Base-by-base conservation (phyloP, 2,797 vertebrate genomes). In the Centropyge bicolor region DNA sequence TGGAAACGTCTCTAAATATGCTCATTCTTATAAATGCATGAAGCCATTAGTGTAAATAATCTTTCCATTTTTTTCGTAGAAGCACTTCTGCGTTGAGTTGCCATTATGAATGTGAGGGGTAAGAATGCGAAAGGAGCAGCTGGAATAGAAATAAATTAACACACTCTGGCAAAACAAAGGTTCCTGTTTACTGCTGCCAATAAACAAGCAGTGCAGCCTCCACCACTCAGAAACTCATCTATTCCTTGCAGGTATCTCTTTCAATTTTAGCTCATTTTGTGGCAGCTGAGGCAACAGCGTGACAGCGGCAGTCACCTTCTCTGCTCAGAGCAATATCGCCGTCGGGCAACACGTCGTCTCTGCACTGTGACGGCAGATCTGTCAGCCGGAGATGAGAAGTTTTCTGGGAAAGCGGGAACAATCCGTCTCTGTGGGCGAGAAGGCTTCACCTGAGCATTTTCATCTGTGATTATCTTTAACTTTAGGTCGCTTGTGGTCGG, bases 1-100 rank as follows among this genome's bases (percentile, higher is more conserved):
- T 52, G 4, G 36, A 51, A 67, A 60, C 36, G 9, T 78, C 77
- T 83, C 57, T 79, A 48, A 69, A 76, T 70, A 68, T 74, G 36
- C 64, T 61, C 38, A 71, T 78, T 87, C 61, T 76, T 64, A 52
- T 59, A 77, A 76, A 81, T 85, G 94, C 91, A 93, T 91, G 91
- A 86, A 82, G 52, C 71, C 83, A 77, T 83, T 48, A 22, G 64
- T 92, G 91, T 91, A 86, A 90, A 89, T 82, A 80, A 54, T 63
- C 16, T 69, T 80, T 79, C 27, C 7, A 17, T 69, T 62, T 72
- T 43, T 52, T 63, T 48, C 1, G 20, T 52, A 49, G 45, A 69
- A 49, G 9, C 13, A 59, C 36, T 71, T 73, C 35, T 36, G 40
- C 70, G 61, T 79, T 68, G 24, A 70, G 52, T 60, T 69, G 65